Evolutionary conservation across 2,113 vertebrate genomes (phyloP).

Genomic region (Siphamia tubifer): DNA sequence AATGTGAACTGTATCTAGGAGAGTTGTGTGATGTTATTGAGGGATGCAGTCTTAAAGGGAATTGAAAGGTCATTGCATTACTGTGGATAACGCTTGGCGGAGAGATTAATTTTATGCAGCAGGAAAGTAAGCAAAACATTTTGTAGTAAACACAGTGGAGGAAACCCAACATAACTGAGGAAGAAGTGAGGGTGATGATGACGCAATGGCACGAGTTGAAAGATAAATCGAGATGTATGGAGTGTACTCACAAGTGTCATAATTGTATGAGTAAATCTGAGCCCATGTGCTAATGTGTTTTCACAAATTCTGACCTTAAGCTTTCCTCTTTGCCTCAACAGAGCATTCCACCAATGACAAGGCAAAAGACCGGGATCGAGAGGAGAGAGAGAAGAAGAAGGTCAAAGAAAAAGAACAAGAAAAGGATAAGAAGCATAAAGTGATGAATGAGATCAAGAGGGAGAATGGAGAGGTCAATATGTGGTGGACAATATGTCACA

Average conservation of each 20-base stretch:
- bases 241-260: not conserved
- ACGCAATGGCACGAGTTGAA: conserved; percentile 6
- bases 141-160: not conserved
- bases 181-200: not conserved
- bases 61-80: conserved; percentile 8
- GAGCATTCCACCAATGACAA: conserved; percentile 87
- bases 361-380: conserved; percentile 47
- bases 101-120: not conserved
- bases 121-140: not conserved
- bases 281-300: not conserved
- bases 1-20: not conserved
- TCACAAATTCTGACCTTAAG: conserved; percentile 2
- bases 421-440: conserved; percentile 91
- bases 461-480: conserved; percentile 95
- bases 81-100: not conserved
- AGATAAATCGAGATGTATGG: not conserved
- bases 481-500: too few species aligned
- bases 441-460: conserved; percentile 91
- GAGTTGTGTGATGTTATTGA: conserved; percentile 4
- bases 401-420: conserved; percentile 84
- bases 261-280: not conserved
- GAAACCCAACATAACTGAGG: not conserved
- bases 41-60: conserved; percentile 35
- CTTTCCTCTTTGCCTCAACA: conserved; percentile 57
- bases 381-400: conserved; percentile 67